Base-by-base conservation (phyloP, 37 sponge, comb jelly and placozoan genomes). In the Halichondria panicea region DNA sequence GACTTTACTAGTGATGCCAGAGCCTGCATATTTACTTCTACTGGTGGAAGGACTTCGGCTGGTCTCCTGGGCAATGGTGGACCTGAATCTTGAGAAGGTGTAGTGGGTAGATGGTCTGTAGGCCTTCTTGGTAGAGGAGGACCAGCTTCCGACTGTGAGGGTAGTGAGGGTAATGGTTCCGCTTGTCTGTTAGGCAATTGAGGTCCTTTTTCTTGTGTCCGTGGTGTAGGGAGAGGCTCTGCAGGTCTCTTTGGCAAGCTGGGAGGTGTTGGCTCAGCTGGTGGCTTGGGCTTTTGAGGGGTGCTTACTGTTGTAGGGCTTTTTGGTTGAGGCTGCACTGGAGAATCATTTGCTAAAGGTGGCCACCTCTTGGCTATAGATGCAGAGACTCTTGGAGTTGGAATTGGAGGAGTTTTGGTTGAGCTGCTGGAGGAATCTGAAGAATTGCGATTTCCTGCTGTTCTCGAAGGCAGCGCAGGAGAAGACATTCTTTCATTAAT, bases 371-470 rank as follows among this genome's bases (percentile, higher is more conserved):
- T 45, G 43, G 42, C 4, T 30, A n/a, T 4, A 9, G 1, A 12
- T 4, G 44, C 44, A 19, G 42, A 19, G 44, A 2, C 44, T 4
- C 44, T 6, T 39, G 15, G 28, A 25, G 68, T n/a, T 38, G 68
- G 68, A 28, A 41, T 30, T 39, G 68, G 68, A 4, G 68, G 68
- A n/a, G n/a, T n/a, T n/a, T n/a, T n/a, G n/a, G n/a, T n/a, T n/a
- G n/a, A n/a, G n/a, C n/a, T n/a, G n/a, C n/a, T n/a, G n/a, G n/a
- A n/a, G n/a, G n/a, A n/a, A n/a, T n/a, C n/a, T n/a, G n/a, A n/a
- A n/a, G n/a, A n/a, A n/a, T n/a, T n/a, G n/a, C n/a, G n/a, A n/a
- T n/a, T n/a, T n/a, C n/a, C n/a, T n/a, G n/a, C n/a, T n/a, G n/a
- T n/a, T n/a, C n/a, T n/a, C n/a, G n/a, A n/a, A n/a, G n/a, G n/a